These are phyloP conservation scores for Drosophila ananassae DNA, from an alignment of 1,140 invertebrate species.

Conservation along the genomic window DNA sequence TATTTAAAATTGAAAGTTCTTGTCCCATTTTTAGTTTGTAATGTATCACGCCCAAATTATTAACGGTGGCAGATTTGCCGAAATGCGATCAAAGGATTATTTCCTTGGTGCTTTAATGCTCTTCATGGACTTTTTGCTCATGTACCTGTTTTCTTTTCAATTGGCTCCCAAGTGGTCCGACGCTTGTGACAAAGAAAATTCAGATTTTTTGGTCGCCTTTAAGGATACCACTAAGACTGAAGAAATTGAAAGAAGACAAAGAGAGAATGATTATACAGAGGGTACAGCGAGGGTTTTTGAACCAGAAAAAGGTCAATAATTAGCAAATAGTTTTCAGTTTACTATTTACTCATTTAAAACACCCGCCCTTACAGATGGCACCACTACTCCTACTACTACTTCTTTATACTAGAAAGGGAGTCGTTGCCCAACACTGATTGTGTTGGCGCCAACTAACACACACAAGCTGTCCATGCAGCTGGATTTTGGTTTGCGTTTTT, in stretches of 20 bases:
- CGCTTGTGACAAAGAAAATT: conserved; percentile 19
- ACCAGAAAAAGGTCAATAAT: neutral
- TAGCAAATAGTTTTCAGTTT: neutral
- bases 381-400: conserved; percentile 20
- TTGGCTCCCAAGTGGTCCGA: conserved; percentile 49
- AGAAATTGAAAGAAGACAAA: no score
- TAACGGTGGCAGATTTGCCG: conserved; percentile 60
- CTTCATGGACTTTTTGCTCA: conserved; percentile 57
- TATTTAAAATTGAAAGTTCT: neutral
- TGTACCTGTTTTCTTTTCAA: conserved; percentile 52
- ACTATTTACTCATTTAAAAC: neutral
- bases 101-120: conserved; percentile 50
- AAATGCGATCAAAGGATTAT: conserved; percentile 57
- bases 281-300: neutral
- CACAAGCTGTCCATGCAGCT: conserved; percentile 23
- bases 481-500: conserved; percentile 36
- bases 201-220: neutral
- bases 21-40: conserved; percentile 40
- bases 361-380: conserved; percentile 1
- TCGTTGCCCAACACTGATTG: conserved; percentile 25
- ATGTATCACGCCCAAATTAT: conserved; percentile 72
- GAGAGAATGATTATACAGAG: neutral
- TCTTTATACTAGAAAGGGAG: neutral
- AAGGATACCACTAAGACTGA: neutral
- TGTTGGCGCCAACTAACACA: conserved; percentile 37